These are phyloP conservation scores for Marronus borbonicus DNA, from an alignment of 2,888 invertebrate species.

Conservation along the genomic window DNA sequence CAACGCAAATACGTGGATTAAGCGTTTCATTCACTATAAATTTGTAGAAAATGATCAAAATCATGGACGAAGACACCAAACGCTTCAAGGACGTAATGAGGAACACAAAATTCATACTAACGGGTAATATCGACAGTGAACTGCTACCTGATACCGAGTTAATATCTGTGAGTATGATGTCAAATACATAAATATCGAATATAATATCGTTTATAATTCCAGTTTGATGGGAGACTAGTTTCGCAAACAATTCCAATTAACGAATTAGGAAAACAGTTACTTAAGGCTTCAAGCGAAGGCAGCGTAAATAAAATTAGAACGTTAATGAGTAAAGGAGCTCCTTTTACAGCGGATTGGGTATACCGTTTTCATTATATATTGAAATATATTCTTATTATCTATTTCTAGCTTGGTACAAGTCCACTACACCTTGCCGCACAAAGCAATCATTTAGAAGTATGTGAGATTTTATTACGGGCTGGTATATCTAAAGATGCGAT, in stretches of 20 bases:
- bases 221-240: slow-evolving; percentile 62
- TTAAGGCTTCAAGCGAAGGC: slow-evolving; percentile 86
- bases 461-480: slow-evolving; percentile 86
- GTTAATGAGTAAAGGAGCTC: slow-evolving; percentile 89
- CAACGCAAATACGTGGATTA: not conserved
- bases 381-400: slow-evolving; percentile 17
- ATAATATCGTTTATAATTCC: slow-evolving; percentile 47
- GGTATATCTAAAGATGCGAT: slow-evolving; percentile 91
- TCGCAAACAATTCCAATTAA: slow-evolving; percentile 71
- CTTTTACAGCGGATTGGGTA: slow-evolving; percentile 95
- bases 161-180: slow-evolving; percentile 68
- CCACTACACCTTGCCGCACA: slow-evolving; percentile 90
- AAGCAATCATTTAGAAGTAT: slow-evolving; percentile 85
- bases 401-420: slow-evolving; percentile 85
- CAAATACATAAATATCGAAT: not conserved
- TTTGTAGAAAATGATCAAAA: slow-evolving; percentile 63
- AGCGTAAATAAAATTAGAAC: slow-evolving; percentile 83
- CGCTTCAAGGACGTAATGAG: slow-evolving; percentile 48
- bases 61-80: slow-evolving; percentile 52
- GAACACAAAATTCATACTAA: slow-evolving; percentile 50
- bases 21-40: not conserved
- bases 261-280: slow-evolving; percentile 88
- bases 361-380: not conserved
- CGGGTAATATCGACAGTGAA: slow-evolving; percentile 51
- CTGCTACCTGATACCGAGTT: slow-evolving; percentile 66